A percentile compares a stretch with the other conserved stretches of the same genome.
Conservation (phyloP, 2,113 vertebrate genomes). For the Mustela lutreola region DNA sequence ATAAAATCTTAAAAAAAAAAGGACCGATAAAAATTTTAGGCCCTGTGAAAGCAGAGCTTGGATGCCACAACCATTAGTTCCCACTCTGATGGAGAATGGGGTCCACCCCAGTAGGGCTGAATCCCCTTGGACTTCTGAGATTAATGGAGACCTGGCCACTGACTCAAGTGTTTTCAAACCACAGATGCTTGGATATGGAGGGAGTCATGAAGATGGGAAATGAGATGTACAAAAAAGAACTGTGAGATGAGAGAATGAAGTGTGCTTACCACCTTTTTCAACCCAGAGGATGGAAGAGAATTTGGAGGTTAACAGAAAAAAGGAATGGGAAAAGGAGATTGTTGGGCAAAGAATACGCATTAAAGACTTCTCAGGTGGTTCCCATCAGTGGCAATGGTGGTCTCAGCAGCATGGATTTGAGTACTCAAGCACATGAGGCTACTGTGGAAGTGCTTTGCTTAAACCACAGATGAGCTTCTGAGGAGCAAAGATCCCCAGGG, state of each 20-base stretch:
- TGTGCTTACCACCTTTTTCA: background rate
- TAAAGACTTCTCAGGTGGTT: slow-evolving; percentile 2
- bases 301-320: slow-evolving; percentile 15
- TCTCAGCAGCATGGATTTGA: background rate
- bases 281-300: slow-evolving; percentile 2
- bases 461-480: background rate
- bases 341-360: background rate
- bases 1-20: background rate
- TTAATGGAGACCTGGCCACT: background rate
- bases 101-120: background rate
- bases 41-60: background rate
- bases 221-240: background rate
- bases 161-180: background rate
- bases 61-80: background rate
- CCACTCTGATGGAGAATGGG: background rate
- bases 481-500: background rate
- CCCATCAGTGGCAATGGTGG: background rate
- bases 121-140: background rate
- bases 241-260: background rate
- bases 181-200: background rate
- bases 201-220: slow-evolving; percentile 15
- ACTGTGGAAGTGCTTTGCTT: slow-evolving; percentile 4
- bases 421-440: background rate
- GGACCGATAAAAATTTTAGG: background rate
- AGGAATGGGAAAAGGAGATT: background rate